Conservation (phyloP, 2,888 invertebrate genomes). For the Thecocarcelia acutangulata region DNA sequence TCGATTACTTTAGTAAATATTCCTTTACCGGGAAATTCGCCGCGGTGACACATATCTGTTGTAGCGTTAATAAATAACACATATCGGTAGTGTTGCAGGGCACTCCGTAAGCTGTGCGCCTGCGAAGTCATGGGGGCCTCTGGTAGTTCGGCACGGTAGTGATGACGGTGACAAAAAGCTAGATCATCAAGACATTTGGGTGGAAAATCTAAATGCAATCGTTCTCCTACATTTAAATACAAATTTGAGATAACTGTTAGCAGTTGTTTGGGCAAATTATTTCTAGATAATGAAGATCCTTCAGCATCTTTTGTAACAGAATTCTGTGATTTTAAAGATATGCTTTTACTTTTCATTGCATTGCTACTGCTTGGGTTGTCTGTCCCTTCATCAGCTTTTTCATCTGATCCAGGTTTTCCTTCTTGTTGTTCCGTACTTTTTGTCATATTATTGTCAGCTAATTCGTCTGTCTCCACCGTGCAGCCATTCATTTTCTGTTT, state of each 20-base stretch:
- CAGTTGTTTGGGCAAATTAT: conserved; percentile 72
- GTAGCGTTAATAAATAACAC: conserved; percentile 76
- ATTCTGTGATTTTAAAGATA: conserved; percentile 57
- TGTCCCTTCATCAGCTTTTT: not conserved
- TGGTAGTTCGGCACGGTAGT: conserved; percentile 76
- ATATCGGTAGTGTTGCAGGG: conserved; percentile 75
- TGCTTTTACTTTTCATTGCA: conserved; percentile 36
- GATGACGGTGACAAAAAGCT: conserved; percentile 75
- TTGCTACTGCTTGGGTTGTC: conserved; percentile 3
- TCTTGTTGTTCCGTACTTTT: not conserved
- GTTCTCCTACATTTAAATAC: conserved; percentile 76
- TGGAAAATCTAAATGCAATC: conserved; percentile 75
- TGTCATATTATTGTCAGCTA: too few species aligned
- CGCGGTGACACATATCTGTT: conserved; percentile 75
- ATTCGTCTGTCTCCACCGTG: not conserved
- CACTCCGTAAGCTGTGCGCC: conserved; percentile 73
- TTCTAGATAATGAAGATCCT: conserved; percentile 1
- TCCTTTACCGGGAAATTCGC: conserved; percentile 77
- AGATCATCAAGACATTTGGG: conserved; percentile 77
- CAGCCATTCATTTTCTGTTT: conserved; percentile 7
- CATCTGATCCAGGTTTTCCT: not conserved
- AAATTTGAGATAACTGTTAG: conserved; percentile 76
- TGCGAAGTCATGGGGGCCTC: conserved; percentile 72
- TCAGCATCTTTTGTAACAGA: conserved; percentile 27
- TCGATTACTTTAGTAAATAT: conserved; percentile 77